phyloP scores from a whole-genome alignment of 2,888 invertebrate species.

The Choristoneura rosaceana region DNA sequence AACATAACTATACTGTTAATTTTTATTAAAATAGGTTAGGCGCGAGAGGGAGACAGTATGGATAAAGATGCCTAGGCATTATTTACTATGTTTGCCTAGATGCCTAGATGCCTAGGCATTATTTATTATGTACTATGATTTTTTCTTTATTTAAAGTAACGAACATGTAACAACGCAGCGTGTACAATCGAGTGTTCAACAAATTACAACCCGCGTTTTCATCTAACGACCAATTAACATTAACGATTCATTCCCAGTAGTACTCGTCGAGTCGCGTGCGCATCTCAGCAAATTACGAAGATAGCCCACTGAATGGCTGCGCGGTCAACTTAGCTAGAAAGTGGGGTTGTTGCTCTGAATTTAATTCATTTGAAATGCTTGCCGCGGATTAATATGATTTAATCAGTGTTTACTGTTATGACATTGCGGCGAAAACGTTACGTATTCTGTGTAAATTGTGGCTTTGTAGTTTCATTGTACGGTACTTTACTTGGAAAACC shows the following conservation, averaged over 20 bases:
- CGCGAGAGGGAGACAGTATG: too few species aligned
- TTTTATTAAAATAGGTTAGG: too few species aligned
- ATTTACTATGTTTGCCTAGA: too few species aligned
- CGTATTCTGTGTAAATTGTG: slow-evolving; percentile 33
- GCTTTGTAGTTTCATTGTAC: slow-evolving; percentile 12
- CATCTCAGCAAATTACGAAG: slow-evolving; percentile 18
- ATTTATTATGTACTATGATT: too few species aligned
- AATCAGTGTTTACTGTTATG: slow-evolving; percentile 43
- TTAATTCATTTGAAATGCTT: slow-evolving; percentile 51
- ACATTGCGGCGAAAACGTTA: slow-evolving; percentile 45
- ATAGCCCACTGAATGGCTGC: slow-evolving; percentile 21
- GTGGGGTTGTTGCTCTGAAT: slow-evolving; percentile 51
- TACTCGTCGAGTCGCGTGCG: slow-evolving; percentile 28
- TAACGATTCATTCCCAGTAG: slow-evolving; percentile 31
- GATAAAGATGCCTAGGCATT: too few species aligned
- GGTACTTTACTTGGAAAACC: not conserved
- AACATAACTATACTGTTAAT: too few species aligned
- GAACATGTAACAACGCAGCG: not conserved
- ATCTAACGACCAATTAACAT: slow-evolving; percentile 28
- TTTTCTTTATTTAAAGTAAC: not conserved
- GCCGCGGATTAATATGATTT: slow-evolving; percentile 39
- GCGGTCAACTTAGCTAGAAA: slow-evolving; percentile 50
- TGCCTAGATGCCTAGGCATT: too few species aligned
- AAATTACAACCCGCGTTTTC: slow-evolving; percentile 6
- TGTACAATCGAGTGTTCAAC: not conserved